phyloP scores from a whole-genome alignment of 2,888 invertebrate genomes.

The Pandemis heparana region DNA sequence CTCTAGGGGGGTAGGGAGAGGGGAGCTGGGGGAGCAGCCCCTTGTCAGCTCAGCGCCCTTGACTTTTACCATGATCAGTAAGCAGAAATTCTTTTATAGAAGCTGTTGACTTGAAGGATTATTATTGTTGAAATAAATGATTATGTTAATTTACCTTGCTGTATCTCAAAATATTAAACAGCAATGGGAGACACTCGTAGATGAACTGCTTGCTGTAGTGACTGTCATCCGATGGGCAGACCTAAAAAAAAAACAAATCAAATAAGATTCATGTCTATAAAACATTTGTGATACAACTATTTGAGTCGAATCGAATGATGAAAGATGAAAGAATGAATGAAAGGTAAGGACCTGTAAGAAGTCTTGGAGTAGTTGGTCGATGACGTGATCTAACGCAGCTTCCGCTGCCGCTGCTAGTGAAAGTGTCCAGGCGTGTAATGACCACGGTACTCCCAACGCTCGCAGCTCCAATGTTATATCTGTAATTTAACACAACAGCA shows the following conservation, averaged over 20 bases:
- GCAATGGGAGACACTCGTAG: constrained; percentile 94
- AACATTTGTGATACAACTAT: background rate
- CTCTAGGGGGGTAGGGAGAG: too few species aligned
- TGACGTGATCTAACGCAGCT: constrained; percentile 92
- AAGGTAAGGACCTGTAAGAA: constrained; percentile 94
- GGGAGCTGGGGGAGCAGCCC: too few species aligned
- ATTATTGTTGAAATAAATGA: background rate
- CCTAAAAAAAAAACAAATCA: constrained; percentile 66
- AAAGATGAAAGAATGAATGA: too few species aligned
- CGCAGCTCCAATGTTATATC: constrained; percentile 96
- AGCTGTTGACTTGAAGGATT: too few species aligned
- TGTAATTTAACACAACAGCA: constrained; percentile 52
- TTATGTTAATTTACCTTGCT: constrained; percentile 88
- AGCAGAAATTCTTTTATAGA: too few species aligned
- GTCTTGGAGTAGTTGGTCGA: constrained; percentile 95
- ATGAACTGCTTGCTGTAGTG: constrained; percentile 94
- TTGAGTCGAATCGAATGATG: background rate
- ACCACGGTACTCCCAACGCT: constrained; percentile 95
- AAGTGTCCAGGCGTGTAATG: constrained; percentile 96
- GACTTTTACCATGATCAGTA: too few species aligned
- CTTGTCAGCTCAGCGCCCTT: too few species aligned
- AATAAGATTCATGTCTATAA: background rate
- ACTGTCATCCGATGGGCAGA: constrained; percentile 92
- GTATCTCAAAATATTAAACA: constrained; percentile 95
- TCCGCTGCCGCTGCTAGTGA: constrained; percentile 95